phyloP scores from a whole-genome alignment of 2,113 vertebrate genomes.

The Pelvicachromis taeniatus region DNA sequence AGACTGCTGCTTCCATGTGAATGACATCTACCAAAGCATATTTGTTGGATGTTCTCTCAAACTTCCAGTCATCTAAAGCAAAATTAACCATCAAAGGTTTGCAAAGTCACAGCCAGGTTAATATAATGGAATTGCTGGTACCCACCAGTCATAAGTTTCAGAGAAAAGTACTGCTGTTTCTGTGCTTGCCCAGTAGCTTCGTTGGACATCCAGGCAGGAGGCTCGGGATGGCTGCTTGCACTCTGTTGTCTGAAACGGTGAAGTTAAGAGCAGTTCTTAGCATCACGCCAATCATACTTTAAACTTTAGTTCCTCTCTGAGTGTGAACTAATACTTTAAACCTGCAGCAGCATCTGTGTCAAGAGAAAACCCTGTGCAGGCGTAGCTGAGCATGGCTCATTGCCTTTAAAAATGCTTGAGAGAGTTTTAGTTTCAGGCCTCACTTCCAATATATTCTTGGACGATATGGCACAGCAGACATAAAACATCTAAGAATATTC shows the following conservation, averaged over 20 bases:
- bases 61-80: not conserved
- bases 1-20: not conserved
- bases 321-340: not conserved
- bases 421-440: too few species aligned
- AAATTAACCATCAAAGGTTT: not conserved
- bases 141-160: not conserved
- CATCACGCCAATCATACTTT: not conserved
- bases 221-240: not conserved
- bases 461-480: too few species aligned
- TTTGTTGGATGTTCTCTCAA: not conserved
- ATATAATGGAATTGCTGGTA: not conserved
- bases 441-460: too few species aligned
- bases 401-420: too few species aligned
- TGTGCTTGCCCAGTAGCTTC: accelerated
- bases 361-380: not conserved
- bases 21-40: not conserved
- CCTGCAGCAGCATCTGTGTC: not conserved
- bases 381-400: too few species aligned
- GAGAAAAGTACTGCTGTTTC: not conserved
- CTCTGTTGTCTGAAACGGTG: not conserved
- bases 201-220: not conserved
- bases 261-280: not conserved
- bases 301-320: not conserved
- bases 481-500: too few species aligned
- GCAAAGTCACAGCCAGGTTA: not conserved